Evolutionary conservation across 2,113 vertebrate genomes (phyloP).

Genomic region (Plecturocebus donacophilus): DNA sequence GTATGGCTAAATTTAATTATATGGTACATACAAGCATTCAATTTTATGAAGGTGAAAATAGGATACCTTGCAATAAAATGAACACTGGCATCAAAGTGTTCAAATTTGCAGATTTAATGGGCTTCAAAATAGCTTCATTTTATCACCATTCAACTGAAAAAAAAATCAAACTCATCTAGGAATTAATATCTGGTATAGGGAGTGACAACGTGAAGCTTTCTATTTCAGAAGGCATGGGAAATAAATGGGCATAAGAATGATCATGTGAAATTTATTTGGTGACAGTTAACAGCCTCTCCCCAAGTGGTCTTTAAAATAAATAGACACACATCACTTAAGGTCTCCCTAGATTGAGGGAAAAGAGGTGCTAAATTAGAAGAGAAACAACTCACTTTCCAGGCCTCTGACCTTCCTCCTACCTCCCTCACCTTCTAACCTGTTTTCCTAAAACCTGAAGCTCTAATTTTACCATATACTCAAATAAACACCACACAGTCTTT

Average conservation of each 20-base stretch:
- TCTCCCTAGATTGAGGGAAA: not conserved
- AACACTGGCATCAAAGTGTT: slow-evolving; percentile 76
- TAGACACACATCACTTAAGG: slow-evolving; percentile 4
- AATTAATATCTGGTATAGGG: slow-evolving; percentile 62
- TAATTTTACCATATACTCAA: not conserved
- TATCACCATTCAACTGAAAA: slow-evolving; percentile 75
- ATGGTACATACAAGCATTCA: slow-evolving; percentile 81
- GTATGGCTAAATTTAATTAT: slow-evolving; percentile 84
- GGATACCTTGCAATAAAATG: slow-evolving; percentile 80
- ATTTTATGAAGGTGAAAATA: slow-evolving; percentile 85
- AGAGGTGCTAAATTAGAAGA: not conserved
- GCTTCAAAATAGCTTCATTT: slow-evolving; percentile 80
- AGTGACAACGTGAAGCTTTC: slow-evolving; percentile 58
- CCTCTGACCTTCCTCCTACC: not conserved
- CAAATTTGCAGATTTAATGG: slow-evolving; percentile 80
- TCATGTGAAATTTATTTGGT: slow-evolving; percentile 67
- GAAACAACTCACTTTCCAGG: not conserved
- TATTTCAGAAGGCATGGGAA: slow-evolving; percentile 54
- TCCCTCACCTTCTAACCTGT: not conserved
- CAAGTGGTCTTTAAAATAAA: slow-evolving; percentile 51
- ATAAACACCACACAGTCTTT: not conserved
- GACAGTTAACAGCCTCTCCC: slow-evolving; percentile 54
- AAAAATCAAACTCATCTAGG: slow-evolving; percentile 57
- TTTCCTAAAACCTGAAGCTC: not conserved
- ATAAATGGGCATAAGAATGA: slow-evolving; percentile 34